A percentile compares a stretch with the other conserved stretches of the same genome.
phyloP scores from a whole-genome alignment of 2,797 vertebrate species.

The Furcifer pardalis region DNA sequence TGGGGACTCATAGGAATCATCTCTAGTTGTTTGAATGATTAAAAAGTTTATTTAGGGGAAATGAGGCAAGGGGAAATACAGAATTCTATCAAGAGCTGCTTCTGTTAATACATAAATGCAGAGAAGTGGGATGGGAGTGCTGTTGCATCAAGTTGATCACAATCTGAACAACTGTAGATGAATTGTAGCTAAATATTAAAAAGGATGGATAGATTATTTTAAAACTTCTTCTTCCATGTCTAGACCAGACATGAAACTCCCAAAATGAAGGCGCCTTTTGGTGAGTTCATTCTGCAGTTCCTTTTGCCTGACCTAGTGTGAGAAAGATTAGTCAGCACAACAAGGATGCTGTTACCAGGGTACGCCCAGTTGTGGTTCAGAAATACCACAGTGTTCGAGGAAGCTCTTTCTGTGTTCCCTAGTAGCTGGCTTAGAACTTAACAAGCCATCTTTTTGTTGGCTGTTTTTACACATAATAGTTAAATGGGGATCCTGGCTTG shows the following conservation, averaged over 20 bases:
- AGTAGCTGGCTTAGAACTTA: not conserved
- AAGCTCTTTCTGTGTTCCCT: no score
- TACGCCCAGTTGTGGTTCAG: no score
- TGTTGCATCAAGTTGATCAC: not conserved
- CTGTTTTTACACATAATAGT: not conserved
- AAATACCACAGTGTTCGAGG: no score
- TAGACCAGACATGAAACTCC: no score
- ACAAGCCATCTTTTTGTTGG: not conserved
- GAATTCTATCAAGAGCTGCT: not conserved
- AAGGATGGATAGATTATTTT: not conserved
- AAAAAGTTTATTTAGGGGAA: not conserved
- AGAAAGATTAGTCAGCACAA: no score
- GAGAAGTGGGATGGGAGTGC: slow-evolving; percentile 18
- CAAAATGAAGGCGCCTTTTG: no score
- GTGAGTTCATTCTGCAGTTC: no score
- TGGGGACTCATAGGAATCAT: slow-evolving; percentile 2
- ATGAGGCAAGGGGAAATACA: not conserved
- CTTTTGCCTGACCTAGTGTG: no score
- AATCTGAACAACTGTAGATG: not conserved
- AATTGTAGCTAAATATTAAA: not conserved
- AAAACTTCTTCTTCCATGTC: no score
- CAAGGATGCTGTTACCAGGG: no score
- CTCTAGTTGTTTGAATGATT: not conserved
- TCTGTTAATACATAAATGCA: not conserved
- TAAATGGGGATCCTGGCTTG: not conserved